These are phyloP conservation scores for Echinops telfairi DNA, from an alignment of 2,113 vertebrate species.

Conservation along the genomic window DNA sequence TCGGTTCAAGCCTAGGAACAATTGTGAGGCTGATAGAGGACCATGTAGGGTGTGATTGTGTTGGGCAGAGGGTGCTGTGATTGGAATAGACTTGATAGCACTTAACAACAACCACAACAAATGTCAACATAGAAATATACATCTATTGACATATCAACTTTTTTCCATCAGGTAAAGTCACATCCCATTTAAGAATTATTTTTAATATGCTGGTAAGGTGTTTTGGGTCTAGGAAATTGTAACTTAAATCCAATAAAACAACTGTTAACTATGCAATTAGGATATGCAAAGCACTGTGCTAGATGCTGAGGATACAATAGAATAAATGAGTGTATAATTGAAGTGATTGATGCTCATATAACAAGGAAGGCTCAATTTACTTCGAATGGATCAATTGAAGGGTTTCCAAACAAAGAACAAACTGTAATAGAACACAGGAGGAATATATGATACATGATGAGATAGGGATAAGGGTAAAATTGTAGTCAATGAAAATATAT, in stretches of 20 bases:
- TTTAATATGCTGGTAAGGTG: background rate
- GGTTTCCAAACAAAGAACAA: conserved; percentile 34
- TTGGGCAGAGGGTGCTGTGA: too few relatives aligned
- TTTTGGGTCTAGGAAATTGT: background rate
- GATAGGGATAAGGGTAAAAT: background rate
- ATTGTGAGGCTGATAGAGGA: too few relatives aligned
- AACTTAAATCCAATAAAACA: background rate
- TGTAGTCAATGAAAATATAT: background rate
- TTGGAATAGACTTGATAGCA: too few relatives aligned
- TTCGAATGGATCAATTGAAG: background rate
- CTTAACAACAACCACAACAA: background rate
- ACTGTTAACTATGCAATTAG: background rate
- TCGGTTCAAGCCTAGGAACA: too few relatives aligned
- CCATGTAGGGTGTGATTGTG: too few relatives aligned
- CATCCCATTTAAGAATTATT: background rate
- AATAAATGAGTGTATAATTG: background rate
- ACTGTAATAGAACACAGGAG: background rate
- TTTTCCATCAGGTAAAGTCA: background rate
- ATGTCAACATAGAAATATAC: background rate
- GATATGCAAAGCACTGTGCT: background rate
- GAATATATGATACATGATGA: background rate
- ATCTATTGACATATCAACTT: background rate
- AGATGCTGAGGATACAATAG: background rate
- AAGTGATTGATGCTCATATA: background rate
- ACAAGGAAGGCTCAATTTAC: background rate